Base-by-base conservation (phyloP, 2,888 invertebrate species). In the Ennomos fuscantarius region DNA sequence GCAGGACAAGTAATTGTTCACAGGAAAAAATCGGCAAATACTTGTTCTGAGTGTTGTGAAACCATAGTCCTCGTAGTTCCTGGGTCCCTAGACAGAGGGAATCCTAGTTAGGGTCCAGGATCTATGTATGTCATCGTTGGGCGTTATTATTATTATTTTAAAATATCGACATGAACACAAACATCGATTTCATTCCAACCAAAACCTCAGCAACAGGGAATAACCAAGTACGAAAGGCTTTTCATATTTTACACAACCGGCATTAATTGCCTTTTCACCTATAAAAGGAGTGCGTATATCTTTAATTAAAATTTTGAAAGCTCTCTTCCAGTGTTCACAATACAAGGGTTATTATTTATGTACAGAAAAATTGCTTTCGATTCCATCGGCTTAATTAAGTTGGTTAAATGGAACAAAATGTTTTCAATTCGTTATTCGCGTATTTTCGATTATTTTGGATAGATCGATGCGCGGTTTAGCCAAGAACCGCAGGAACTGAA, bases 271-370 rank as follows among this genome's bases (percentile, higher is more conserved):
- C 60, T 66, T 64, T 66, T 54, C 63, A 68, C 63, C 63, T 58
- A 65, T 67, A 71, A 68, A 72, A 34, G 65, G 63, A 66, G 63
- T 63, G 68, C 65, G 53, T 69, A 70, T 76, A 49, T 49, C 74
- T 76, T 80, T 84, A 82, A 85, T 86, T 84, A 84, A 83, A 82
- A 79, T 79, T 74, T 74, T 63, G 71, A 74, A 78, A 79, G 72
- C 76, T 65, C 69, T 74, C 74, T 69, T 59, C 70, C 49, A 34
- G 15, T 34, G 50, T 35, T 42, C 24, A 50, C 51, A 51, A 51
- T 51, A 44, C 59, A 63, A 60, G 57, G 65, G 54, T 68, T 68
- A 75, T 76, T 76, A 74, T 78, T 76, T 73, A 73, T 66, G 55
- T 63, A 69, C 68, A 72, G 41, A 49, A 73, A 78, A 80, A 76